These are phyloP conservation scores for Prenolepis imparis DNA, from an alignment of 2,888 invertebrate species.

Conservation along the genomic window DNA sequence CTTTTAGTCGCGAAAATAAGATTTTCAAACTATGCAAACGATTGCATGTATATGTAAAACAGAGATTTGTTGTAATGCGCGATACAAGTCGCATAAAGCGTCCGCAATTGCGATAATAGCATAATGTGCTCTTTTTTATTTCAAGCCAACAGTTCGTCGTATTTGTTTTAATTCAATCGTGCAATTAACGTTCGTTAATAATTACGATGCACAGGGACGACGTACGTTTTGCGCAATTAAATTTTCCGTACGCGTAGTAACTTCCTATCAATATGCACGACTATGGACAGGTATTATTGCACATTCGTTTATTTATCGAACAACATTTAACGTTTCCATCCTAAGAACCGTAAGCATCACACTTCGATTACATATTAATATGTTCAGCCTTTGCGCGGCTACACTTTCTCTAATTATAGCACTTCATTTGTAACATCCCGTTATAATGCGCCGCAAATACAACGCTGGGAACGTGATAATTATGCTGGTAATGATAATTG, in stretches of 20 bases:
- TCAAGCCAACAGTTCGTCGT: not conserved
- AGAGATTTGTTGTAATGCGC: not conserved
- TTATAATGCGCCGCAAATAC: conserved; percentile 44
- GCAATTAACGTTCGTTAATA: conserved; percentile 43
- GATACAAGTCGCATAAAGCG: conserved; percentile 27
- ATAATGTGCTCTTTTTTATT: conserved; percentile 16
- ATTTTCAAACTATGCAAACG: not conserved
- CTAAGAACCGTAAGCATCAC: not conserved
- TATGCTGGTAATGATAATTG: conserved; percentile 67
- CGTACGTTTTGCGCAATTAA: conserved; percentile 8
- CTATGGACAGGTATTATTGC: not conserved
- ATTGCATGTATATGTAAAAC: conserved; percentile 10
- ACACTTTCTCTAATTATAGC: conserved; percentile 74
- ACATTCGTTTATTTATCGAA: conserved; percentile 2
- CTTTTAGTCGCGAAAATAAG: not conserved
- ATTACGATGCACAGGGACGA: conserved; percentile 7
- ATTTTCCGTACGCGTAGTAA: not conserved
- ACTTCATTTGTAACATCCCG: conserved; percentile 65
- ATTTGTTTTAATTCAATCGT: conserved; percentile 35
- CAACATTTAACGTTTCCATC: conserved; percentile 9
- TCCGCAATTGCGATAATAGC: not conserved
- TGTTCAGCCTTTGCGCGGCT: conserved; percentile 1
- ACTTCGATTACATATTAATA: conserved; percentile 2
- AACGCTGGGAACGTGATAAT: conserved; percentile 61
- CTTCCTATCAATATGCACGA: conserved; percentile 4